phyloP scores from a whole-genome alignment of 2,113 vertebrate species.

The Hemiprocne comata region DNA sequence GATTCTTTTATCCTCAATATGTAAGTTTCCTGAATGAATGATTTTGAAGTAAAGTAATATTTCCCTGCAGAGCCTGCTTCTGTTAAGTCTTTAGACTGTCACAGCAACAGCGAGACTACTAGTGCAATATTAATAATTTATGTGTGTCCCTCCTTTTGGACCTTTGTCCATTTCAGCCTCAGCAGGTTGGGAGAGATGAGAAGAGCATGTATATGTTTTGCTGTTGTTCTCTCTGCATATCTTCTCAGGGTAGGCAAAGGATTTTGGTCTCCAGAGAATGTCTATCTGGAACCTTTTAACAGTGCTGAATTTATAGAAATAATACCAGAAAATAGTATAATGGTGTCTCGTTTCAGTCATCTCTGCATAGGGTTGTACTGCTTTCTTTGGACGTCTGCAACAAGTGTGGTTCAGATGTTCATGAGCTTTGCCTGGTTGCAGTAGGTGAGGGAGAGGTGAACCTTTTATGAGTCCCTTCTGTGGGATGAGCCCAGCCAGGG shows the following conservation, averaged over 20 bases:
- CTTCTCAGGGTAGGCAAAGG: slow-evolving; percentile 12
- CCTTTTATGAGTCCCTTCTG: slow-evolving; percentile 9
- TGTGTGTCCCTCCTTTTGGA: slow-evolving; percentile 37
- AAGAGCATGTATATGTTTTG: not conserved
- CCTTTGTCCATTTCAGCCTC: slow-evolving; percentile 46
- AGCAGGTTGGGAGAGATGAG: slow-evolving; percentile 1
- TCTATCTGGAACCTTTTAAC: slow-evolving; percentile 42
- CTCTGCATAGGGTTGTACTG: not conserved
- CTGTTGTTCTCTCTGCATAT: slow-evolving; percentile 16
- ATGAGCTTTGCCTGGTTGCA: not conserved
- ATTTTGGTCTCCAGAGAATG: slow-evolving; percentile 19
- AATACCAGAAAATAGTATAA: slow-evolving; percentile 37
- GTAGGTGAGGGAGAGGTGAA: slow-evolving; percentile 8
- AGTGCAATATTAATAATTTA: slow-evolving; percentile 32
- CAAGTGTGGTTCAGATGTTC: not conserved
- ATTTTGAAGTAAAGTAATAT: slow-evolving; percentile 37
- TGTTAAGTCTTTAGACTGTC: slow-evolving; percentile 19
- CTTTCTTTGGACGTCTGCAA: not conserved
- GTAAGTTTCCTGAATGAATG: slow-evolving; percentile 48
- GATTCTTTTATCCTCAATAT: slow-evolving; percentile 28
- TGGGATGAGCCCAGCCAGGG: not conserved
- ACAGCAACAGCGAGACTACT: slow-evolving; percentile 7
- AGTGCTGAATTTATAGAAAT: slow-evolving; percentile 47
- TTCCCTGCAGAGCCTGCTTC: slow-evolving; percentile 35
- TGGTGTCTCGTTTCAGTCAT: slow-evolving; percentile 23